Base-by-base conservation (phyloP, 2,113 vertebrate genomes). In the Addax nasomaculatus region DNA sequence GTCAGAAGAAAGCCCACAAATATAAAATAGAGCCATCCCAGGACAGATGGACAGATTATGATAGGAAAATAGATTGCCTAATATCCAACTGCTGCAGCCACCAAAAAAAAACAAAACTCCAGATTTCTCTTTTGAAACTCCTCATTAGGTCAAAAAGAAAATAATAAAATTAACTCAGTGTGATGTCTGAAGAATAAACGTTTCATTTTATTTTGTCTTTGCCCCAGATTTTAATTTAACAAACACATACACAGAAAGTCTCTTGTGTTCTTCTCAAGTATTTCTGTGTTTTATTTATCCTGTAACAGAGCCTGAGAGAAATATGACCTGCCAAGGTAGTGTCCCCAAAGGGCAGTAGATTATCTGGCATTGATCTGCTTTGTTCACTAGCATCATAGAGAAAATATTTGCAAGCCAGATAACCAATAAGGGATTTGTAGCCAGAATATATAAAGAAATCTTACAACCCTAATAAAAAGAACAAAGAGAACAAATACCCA, bases 191-290 rank as follows among this genome's bases (percentile, higher is more conserved):
- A 93, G 89, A 97, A 67, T 33, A 90, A 83, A 91, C 27, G 49
- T 89, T 93, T 85, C 43, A 33, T 88, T 88, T 89, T 64, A 45
- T 45, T 87, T 78, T 95, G 30, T 51, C 90, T 95, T 96, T 93
- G 93, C 85, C 85, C 45, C 39, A 81, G 96, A 45, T 90, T 98
- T 95, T 94, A 86, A 92, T 84, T 94, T 92, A 87, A 64, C 73
- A 95, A 33, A 80, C 60, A 92, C 33, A 36, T 58, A 79, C 62
- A 67, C 57, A 70, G 85, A 73, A 79, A 33, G 29, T 58, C 27
- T 90, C 58, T 53, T n/a, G 19, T 21, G 17, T 47, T 45, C 6
- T 83, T 47, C 51, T 88, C n/a, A 11, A 30, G 57, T 33, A 76
- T 57, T 60, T 81, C 45, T 93, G 33, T 95, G 62, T 64, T 94